phyloP scores from a whole-genome alignment of 2,797 vertebrate species.

The Rhynchotus rufescens region DNA sequence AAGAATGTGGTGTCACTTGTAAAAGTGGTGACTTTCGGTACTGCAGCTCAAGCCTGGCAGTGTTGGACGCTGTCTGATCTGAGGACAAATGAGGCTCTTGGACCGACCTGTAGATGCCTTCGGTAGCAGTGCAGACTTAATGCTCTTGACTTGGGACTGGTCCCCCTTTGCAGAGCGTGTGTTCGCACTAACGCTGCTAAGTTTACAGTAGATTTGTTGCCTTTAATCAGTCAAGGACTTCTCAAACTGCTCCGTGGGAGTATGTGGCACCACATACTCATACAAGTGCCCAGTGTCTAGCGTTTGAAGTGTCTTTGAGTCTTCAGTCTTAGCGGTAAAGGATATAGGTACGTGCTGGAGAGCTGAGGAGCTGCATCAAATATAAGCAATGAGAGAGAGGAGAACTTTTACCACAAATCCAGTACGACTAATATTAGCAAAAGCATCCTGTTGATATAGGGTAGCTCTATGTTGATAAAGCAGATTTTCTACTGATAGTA shows the following conservation, averaged over 20 bases:
- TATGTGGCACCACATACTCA: neutral
- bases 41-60: neutral
- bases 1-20: neutral
- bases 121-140: neutral
- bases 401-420: neutral
- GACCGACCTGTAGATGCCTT: accelerated
- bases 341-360: neutral
- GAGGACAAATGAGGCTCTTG: neutral
- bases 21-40: neutral
- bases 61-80: neutral
- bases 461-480: neutral
- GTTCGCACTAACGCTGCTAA: neutral
- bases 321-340: neutral
- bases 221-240: neutral
- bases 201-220: neutral
- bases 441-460: neutral
- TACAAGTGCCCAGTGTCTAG: neutral
- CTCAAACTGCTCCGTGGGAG: neutral
- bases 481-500: neutral
- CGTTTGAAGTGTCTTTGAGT: neutral
- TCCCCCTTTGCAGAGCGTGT: neutral
- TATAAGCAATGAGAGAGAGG: neutral
- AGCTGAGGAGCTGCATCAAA: neutral
- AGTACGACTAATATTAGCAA: neutral
- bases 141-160: neutral